Base-by-base conservation (phyloP, 2,888 invertebrate species). In the Netelia fuscicornis region DNA sequence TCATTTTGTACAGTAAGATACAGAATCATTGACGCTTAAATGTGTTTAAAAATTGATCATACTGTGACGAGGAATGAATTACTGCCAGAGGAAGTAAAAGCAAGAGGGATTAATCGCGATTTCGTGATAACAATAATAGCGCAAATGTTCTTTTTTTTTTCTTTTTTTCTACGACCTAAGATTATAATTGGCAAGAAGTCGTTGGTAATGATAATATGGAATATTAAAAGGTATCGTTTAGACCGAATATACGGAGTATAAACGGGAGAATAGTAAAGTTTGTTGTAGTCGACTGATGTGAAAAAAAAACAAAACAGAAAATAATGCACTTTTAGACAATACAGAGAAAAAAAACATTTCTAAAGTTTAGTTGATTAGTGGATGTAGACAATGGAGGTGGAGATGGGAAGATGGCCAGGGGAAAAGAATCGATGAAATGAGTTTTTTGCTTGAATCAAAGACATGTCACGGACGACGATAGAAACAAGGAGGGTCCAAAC, bases 281-380 rank as follows among this genome's bases (percentile, higher is more conserved):
- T 62, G 80, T 81, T 77, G 84, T 84, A 77, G 83, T 37, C 62
- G 84, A 72, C 54, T 62, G 71, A 72, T 67, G 71, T 75, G 64
- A 87, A 74, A 78, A 76, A 78, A 77, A 76, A 30, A 20, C 20
- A 20, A 84, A 88, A 85, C 81, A 88, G 85, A 74, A 67, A 65
- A 71, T 77, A 78, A 78, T 79, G 88, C 90, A 91, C 89, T 88
- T 88, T 90, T 92, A 92, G 92, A 92, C 92, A 92, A 93, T 93
- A 93, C 91, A 88, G 89, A 89, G 83, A 84, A 80, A 86, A 84
- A 84, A 80, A 20, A 0, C 0, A 86, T 89, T 89, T 89, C 68
- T 87, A 85, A 86, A 72, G 87, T 88, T 89, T 82, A 86, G 86
- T 89, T 90, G 76, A 84, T 70, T 87, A 87, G 86, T 70, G 80